These are phyloP conservation scores for Ailuropoda melanoleuca DNA, from an alignment of 2,113 vertebrate genomes.

Conservation along the genomic window DNA sequence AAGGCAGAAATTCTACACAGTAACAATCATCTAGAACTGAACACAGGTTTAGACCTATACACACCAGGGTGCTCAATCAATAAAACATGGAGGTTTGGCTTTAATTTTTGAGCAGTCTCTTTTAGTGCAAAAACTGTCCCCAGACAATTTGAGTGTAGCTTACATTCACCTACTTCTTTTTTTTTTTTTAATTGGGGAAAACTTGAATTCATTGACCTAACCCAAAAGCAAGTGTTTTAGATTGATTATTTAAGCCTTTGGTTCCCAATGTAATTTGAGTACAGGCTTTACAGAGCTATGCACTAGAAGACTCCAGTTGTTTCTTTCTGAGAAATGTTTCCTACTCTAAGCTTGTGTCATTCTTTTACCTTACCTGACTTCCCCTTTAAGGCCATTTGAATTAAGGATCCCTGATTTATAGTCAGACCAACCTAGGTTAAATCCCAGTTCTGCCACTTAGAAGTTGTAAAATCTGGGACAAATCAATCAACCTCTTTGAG, in stretches of 20 bases:
- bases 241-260: background rate
- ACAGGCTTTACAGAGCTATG: background rate
- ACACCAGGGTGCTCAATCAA: background rate
- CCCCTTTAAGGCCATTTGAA: background rate
- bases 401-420: background rate
- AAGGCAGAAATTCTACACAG: background rate
- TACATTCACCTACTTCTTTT: background rate
- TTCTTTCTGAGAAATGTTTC: background rate
- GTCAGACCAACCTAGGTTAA: background rate
- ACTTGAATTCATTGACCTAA: background rate
- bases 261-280: background rate
- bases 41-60: background rate
- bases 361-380: background rate
- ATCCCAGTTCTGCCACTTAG: background rate
- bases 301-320: background rate
- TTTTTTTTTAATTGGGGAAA: background rate
- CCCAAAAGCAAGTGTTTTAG: background rate
- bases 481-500: background rate
- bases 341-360: background rate
- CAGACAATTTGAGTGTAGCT: background rate
- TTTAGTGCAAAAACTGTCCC: background rate
- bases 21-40: background rate
- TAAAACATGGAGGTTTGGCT: background rate
- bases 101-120: background rate
- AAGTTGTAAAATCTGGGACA: background rate